Evolutionary conservation across 2,113 vertebrate genomes (phyloP), one percentile per base, ranked within the genome.

Genomic region (Istiophorus platypterus): DNA sequence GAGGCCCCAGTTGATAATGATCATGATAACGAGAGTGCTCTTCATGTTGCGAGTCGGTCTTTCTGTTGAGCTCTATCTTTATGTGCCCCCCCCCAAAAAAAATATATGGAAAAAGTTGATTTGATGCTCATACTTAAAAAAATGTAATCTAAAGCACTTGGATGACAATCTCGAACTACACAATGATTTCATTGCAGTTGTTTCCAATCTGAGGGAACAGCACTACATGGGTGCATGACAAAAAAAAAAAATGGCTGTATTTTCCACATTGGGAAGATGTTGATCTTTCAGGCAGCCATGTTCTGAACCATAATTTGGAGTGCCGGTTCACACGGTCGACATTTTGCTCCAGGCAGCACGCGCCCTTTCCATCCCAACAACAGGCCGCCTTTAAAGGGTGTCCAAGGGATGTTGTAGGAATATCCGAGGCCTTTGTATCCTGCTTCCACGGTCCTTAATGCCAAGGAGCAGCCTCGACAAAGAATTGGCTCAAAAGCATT

Each of bases 321-420:
- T 24, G 13, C 29, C 31, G 54, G 69, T 82, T 88, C 17, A 18
- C 51, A 71, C 14, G 6, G 52, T 57, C 72, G 78, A 86, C 81
- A 79, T 52, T 76, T 76, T 34, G 81, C 83, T 81, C 45, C 27
- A 58, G 89, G 89, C 89, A 17, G 39, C 29, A 26, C 12, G 51
- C 9, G 74, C 68, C 87, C 87, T 87, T 81, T 86, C 66, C 64
- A 29, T 78, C 47, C 56, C 14, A 14, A 69, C 26, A 72, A 61
- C 17, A 62, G 61, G 67, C 52, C 13, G 65, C 45, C 47, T 83
- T 83, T 70, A 72, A 65, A 81, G 59, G 18, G 57, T 72, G 66
- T 76, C 68, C 27, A 18, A 18, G 68, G 66, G 85, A 86, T 68
- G 62, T 39, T 81, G 63, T 20, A 47, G 69, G 57, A 88, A 70